Evolutionary conservation across 2,888 invertebrate genomes (phyloP).

Genomic region (Caradrina clavipalpis): DNA sequence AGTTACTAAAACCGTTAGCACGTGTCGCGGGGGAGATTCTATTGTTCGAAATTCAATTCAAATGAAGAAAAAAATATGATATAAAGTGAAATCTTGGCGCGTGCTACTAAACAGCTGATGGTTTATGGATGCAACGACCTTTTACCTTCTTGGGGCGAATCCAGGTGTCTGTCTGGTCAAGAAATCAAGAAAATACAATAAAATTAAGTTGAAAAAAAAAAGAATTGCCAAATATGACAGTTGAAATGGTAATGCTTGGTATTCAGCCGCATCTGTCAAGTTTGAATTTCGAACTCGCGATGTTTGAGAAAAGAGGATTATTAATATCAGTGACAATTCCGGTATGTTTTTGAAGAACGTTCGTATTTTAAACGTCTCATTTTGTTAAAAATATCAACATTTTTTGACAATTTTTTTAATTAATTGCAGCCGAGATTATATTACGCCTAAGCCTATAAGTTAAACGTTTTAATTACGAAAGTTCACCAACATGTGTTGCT

Average conservation of each 20-base stretch:
- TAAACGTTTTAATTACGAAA: too few species aligned
- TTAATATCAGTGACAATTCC: too few species aligned
- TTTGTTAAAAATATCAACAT: too few species aligned
- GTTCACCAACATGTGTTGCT: too few species aligned
- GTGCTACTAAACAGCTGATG: conserved; percentile 57
- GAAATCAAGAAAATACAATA: conserved; percentile 7
- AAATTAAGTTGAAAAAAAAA: conserved; percentile 1
- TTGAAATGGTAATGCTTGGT: neutral
- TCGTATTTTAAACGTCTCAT: too few species aligned
- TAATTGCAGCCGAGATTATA: too few species aligned
- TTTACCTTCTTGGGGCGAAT: conserved; percentile 43
- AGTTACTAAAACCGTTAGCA: conserved; percentile 52
- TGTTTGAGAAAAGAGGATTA: too few species aligned
- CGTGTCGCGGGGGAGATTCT: conserved; percentile 60
- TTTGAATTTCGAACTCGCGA: neutral
- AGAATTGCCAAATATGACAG: neutral
- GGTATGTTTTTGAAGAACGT: too few species aligned
- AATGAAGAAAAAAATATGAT: conserved; percentile 38
- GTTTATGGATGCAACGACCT: conserved; percentile 45
- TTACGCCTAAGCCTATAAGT: too few species aligned
- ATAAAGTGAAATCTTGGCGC: conserved; percentile 62
- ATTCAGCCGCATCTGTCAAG: conserved; percentile 22
- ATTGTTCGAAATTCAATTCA: conserved; percentile 50
- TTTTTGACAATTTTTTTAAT: too few species aligned
- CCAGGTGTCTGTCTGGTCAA: conserved; percentile 55